Percentiles rank a stretch among this genome's conserved stretches.
Evolutionary conservation across 2,113 vertebrate species (phyloP).

Genomic region (Coryphaenoides rupestris): DNA sequence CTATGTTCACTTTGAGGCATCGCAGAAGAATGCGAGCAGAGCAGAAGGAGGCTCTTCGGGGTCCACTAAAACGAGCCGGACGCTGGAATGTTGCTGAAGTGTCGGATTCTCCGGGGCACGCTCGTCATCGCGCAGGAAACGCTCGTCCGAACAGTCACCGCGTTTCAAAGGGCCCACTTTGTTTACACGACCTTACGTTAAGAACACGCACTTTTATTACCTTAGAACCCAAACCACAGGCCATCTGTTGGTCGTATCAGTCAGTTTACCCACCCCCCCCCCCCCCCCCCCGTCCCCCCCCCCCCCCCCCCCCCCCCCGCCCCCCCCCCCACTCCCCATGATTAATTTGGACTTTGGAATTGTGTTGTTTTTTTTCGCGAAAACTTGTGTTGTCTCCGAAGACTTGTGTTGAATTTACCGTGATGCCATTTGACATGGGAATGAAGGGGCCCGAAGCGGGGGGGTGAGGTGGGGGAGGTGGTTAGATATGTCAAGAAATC

Average conservation of each 20-base stretch:
- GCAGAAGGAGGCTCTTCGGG: background rate
- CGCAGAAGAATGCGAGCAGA: conserved; percentile 49
- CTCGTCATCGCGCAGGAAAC: conserved; percentile 19
- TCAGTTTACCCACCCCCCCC: too few species aligned
- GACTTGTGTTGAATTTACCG: conserved; percentile 47
- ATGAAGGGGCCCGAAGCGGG: conserved; percentile 48
- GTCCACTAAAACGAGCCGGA: too few species aligned
- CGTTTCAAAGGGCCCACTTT: conserved; percentile 57
- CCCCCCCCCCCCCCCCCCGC: too few species aligned
- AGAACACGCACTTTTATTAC: conserved; percentile 58
- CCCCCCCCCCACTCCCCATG: too few species aligned
- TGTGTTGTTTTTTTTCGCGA: conserved; percentile 42
- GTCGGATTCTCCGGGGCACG: conserved; percentile 43
- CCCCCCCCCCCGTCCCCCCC: too few species aligned
- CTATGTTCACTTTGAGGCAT: conserved; percentile 52
- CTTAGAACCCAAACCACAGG: conserved; percentile 35
- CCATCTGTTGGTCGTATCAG: conserved; percentile 65
- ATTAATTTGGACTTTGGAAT: conserved; percentile 60
- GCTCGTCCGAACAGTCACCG: conserved; percentile 34
- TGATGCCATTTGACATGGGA: conserved; percentile 60
- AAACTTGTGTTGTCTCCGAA: too few species aligned
- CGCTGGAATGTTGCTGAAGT: conserved; percentile 35
- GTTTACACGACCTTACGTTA: conserved; percentile 58
- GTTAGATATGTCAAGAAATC: conserved; percentile 58
- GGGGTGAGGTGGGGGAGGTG: conserved; percentile 50